Percentiles rank a stretch among this genome's conserved stretches.
Evolutionary conservation across 2,888 invertebrate genomes (phyloP).

Genomic region (Acleris sparsana): DNA sequence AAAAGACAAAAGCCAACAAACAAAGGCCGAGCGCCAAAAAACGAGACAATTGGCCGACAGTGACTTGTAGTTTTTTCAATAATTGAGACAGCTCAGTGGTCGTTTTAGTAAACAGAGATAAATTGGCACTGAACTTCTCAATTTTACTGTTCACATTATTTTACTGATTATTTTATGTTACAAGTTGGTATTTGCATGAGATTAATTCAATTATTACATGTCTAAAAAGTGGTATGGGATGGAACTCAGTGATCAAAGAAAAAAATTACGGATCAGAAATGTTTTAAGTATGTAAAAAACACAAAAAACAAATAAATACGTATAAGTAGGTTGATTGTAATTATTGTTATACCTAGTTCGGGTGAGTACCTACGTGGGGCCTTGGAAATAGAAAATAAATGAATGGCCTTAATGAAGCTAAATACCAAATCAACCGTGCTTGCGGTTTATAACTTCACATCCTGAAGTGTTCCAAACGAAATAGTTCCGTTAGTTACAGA

Average conservation of each 20-base stretch:
- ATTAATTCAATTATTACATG: no score
- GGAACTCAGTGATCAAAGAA: no score
- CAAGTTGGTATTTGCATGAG: not conserved
- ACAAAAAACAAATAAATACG: no score
- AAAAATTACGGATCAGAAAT: no score
- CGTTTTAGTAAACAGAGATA: slow-evolving; percentile 10
- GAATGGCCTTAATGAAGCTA: slow-evolving; percentile 11
- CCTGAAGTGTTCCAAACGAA: not conserved
- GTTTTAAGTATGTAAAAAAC: no score
- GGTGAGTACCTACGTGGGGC: not conserved
- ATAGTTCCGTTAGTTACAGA: slow-evolving; percentile 20
- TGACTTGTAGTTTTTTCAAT: slow-evolving; percentile 26
- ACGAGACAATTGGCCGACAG: slow-evolving; percentile 14
- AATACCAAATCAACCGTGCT: not conserved
- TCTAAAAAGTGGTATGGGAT: no score
- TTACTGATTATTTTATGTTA: no score
- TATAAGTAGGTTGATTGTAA: not conserved
- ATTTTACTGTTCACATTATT: not conserved
- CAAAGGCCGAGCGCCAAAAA: slow-evolving; percentile 43
- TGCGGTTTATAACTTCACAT: slow-evolving; percentile 16
- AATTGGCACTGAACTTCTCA: slow-evolving; percentile 6
- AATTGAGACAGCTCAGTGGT: slow-evolving; percentile 10
- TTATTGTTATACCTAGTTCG: not conserved
- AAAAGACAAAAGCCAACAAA: slow-evolving; percentile 41
- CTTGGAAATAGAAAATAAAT: not conserved